Conservation (phyloP, 2,113 vertebrate species). For the Dromaius novaehollandiae region DNA sequence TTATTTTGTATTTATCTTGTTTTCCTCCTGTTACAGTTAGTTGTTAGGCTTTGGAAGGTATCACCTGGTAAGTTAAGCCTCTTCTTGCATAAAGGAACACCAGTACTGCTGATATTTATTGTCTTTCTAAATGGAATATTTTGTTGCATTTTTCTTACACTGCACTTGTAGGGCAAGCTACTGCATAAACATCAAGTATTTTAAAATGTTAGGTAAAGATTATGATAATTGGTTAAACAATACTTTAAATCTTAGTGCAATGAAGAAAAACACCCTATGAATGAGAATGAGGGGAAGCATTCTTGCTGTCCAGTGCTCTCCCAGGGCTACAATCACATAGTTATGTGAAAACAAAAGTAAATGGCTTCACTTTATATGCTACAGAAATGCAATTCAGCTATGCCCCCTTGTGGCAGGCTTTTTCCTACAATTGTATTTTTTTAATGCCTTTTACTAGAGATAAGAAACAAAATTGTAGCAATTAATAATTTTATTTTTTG, state of each 20-base stretch:
- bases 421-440: background rate
- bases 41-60: background rate
- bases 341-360: conserved; percentile 48
- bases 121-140: background rate
- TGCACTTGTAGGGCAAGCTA: background rate
- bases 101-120: background rate
- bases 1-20: background rate
- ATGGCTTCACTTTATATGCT: background rate
- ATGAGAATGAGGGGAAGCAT: conserved; percentile 50
- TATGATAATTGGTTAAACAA: background rate
- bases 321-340: conserved; percentile 33
- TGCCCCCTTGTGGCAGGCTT: conserved; percentile 71
- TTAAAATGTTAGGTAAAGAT: background rate
- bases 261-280: background rate
- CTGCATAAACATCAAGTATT: background rate
- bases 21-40: background rate
- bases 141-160: background rate
- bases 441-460: background rate
- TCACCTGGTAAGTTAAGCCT: conserved; percentile 14
- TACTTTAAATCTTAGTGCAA: background rate
- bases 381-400: conserved; percentile 48
- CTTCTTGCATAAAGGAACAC: background rate
- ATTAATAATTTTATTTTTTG: background rate
- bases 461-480: background rate
- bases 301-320: conserved; percentile 59